Evolutionary conservation across 1,140 invertebrate species (phyloP), one percentile per base, ranked within the genome.

Genomic region (Drosophila sp.): DNA sequence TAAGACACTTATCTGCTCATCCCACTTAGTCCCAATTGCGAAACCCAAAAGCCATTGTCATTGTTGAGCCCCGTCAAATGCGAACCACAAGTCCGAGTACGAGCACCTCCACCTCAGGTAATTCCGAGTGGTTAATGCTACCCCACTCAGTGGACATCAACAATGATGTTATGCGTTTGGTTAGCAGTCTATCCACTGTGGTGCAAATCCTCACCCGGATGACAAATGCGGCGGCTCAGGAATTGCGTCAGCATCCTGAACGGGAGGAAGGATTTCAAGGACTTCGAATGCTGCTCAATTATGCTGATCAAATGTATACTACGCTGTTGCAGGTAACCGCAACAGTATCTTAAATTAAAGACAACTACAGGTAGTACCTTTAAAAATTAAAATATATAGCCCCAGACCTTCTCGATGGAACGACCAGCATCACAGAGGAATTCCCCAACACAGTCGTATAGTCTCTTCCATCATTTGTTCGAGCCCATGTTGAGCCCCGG

Each of bases 221-320:
- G 62, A 72, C 34, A 7, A 58, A 66, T 38, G 45, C 51, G 16
- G 67, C 67, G 18, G 61, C 69, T 6, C 53, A 58, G 8, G 69
- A 66, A 14, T 43, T 66, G 14, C 53, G 45, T 0, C 53, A 36
- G 38, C 69, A 72, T 66, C 69, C 69, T 0, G 69, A 72, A 7
- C 62, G 69, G 0, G 62, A 58, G 11, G 36, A 66, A 18, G 69
- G 63, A 0, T 66, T 66, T 7, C 61, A 71, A n/a, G 61, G 61
- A 7, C 13, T 71, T 6, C 53, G 69, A 1, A 9, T 50, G 29
- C 29, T 72, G 36, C 69, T 72, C 29, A 58, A 57, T 36, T 66
- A 72, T 36, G 63, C 69, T 2, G 62, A 72, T 51, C 62, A 66
- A 18, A 72, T 66, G 62, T 66, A 66, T 4, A 66, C 62, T 2